Base-by-base conservation (phyloP, 2,797 vertebrate species). In the Pseudochirops cupreus region DNA sequence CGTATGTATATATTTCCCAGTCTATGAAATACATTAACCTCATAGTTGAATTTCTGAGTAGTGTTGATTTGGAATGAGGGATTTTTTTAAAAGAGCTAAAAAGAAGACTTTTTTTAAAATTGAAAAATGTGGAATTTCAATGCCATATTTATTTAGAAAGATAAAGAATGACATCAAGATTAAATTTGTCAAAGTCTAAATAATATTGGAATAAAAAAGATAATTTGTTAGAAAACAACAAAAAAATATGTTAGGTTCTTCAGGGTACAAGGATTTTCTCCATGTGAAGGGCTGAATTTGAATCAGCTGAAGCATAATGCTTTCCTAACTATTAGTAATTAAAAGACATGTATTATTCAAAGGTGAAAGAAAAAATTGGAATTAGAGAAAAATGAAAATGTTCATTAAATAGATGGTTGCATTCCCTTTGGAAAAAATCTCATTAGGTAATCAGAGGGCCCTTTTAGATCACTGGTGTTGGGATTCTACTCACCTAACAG, bases 241-340 rank as follows among this genome's bases (percentile, higher is more conserved):
- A 95, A 96, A 96, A 97, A 97, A 0, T 53, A 96, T 14, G 92
- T 95, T 56, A 95, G 2, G 91, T 58, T 90, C 31, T 96, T 57
- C 93, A 97, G 52, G 58, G 95, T 54, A 57, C 55, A 7, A 96
- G 31, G 6, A 55, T 95, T 1, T 82, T 93, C 11, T 89, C 10
- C 50, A 90, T 91, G 24, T 56, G 59, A 3, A 95, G 54, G 90
- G 12, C 91, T 3, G 16, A 96, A 91, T 92, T 29, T 95, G 95
- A 82, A 55, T 0, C 93, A 92, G 96, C 82, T 94, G 28, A 91
- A 12, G 56, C 39, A 67, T 52, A 90, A 28, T 94, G 3, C 10
- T n/a, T 26, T 16, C 1, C 91, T 74, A 94, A 87, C 90, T 89
- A 58, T 58, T 91, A 87, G 89, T 53, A 54, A 90, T 0, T 57